Evolutionary conservation across 2,888 invertebrate species (phyloP).

Genomic region (Caenorhabditis wallacei): DNA sequence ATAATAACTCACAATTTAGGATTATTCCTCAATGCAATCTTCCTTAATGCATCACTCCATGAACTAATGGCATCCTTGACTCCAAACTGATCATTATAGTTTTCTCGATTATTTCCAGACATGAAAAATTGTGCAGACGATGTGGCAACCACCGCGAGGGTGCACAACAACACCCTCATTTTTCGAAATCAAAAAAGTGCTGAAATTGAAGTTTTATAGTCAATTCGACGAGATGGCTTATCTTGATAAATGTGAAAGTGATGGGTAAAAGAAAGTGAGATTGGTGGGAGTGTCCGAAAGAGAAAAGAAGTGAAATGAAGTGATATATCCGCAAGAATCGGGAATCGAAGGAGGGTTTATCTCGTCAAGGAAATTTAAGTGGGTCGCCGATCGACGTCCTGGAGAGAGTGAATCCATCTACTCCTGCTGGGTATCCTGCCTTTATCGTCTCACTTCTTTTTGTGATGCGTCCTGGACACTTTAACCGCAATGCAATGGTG

Average conservation of each 20-base stretch:
- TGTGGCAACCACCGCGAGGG: conserved; percentile 41
- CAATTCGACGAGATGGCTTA: conserved; percentile 24
- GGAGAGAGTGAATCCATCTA: conserved; percentile 53
- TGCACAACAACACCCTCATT: conserved; percentile 63
- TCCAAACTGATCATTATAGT: conserved; percentile 69
- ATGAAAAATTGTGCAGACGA: conserved; percentile 62
- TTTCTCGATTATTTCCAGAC: conserved; percentile 46
- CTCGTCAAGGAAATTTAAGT: conserved; percentile 57
- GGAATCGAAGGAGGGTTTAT: conserved; percentile 59
- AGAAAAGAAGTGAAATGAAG: conserved; percentile 64
- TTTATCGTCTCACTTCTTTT: conserved; percentile 56
- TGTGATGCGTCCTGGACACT: conserved; percentile 33
- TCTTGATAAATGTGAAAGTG: conserved; percentile 62
- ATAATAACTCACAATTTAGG: conserved; percentile 54
- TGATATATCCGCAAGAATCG: conserved; percentile 65
- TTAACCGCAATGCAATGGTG: conserved; percentile 25
- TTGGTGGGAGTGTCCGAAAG: conserved; percentile 25
- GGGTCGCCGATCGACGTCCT: conserved; percentile 64
- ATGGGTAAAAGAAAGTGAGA: conserved; percentile 66
- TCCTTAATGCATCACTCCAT: conserved; percentile 72
- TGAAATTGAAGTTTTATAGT: conserved; percentile 27
- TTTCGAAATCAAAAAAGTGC: background rate
- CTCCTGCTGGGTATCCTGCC: conserved; percentile 62
- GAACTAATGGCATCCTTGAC: conserved; percentile 71
- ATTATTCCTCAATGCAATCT: conserved; percentile 68